Conservation (phyloP, 2,888 invertebrate species). For the Campaea margaritaria region DNA sequence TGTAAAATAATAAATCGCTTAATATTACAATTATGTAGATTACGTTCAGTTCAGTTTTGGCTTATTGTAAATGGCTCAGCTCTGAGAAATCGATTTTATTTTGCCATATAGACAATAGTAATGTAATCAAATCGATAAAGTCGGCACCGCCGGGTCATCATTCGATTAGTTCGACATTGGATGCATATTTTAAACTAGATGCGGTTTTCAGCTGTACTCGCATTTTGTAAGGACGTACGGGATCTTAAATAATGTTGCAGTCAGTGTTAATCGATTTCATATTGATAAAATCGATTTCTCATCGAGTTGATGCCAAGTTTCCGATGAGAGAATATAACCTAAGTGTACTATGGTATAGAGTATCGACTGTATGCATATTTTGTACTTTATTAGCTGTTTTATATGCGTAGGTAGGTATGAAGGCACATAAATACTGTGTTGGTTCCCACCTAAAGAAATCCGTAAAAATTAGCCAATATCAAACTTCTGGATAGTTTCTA, state of each 20-base stretch:
- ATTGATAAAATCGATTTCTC: constrained; percentile 6
- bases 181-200: too few relatives aligned
- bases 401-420: constrained; percentile 6
- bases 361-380: constrained; percentile 10
- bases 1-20: constrained; percentile 61
- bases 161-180: too few relatives aligned
- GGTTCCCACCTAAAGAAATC: not conserved
- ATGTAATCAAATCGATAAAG: too few relatives aligned
- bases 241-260: too few relatives aligned
- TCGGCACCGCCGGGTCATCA: too few relatives aligned
- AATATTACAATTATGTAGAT: constrained; percentile 62
- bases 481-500: too few relatives aligned
- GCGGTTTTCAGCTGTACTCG: too few relatives aligned
- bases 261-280: too few relatives aligned
- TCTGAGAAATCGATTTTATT: constrained; percentile 13
- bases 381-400: constrained; percentile 24
- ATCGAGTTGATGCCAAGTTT: constrained; percentile 7
- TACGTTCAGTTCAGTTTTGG: constrained; percentile 61
- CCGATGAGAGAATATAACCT: constrained; percentile 19
- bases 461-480: not conserved
- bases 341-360: constrained; percentile 8
- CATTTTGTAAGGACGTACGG: too few relatives aligned
- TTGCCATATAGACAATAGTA: not conserved
- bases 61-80: constrained; percentile 48
- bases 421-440: not conserved